Evolutionary conservation across 2,113 vertebrate genomes (phyloP).

Genomic region (Sinocyclocheilus anophthalmus): DNA sequence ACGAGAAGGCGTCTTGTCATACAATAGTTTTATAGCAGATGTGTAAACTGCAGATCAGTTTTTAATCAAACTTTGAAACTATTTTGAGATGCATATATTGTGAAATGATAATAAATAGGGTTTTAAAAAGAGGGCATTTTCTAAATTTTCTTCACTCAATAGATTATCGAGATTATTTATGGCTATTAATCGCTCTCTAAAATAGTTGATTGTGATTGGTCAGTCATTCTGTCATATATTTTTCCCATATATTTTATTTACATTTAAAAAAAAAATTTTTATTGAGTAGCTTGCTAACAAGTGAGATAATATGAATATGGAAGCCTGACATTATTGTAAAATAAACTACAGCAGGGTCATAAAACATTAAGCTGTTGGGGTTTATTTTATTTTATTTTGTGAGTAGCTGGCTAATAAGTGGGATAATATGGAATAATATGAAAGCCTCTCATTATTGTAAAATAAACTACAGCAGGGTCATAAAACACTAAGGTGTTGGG

Average conservation of each 20-base stretch:
- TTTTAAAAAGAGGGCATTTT: not conserved
- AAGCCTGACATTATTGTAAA: not conserved
- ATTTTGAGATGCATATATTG: not conserved
- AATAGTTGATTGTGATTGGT: not conserved
- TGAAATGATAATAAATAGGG: not conserved
- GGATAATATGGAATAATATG: too few species aligned
- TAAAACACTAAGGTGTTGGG: too few species aligned
- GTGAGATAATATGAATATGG: too few species aligned
- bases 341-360: too few species aligned
- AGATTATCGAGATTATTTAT: not conserved
- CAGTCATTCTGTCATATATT: not conserved
- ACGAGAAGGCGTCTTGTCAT: not conserved
- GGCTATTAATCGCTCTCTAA: not conserved
- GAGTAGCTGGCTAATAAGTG: too few species aligned
- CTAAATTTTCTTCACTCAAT: not conserved
- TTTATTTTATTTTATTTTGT: not conserved
- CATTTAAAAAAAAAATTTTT: not conserved
- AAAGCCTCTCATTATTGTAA: too few species aligned
- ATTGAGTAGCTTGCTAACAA: too few species aligned
- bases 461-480: too few species aligned
- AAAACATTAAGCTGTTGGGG: too few species aligned
- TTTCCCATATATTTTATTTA: not conserved
- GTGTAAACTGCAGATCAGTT: not conserved
- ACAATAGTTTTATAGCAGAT: not conserved
- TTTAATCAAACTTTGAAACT: conserved; percentile 3